Percentiles rank a stretch among this genome's conserved stretches.
Conservation (phyloP, 2,888 invertebrate genomes). For the Neocrepidodera transversa region DNA sequence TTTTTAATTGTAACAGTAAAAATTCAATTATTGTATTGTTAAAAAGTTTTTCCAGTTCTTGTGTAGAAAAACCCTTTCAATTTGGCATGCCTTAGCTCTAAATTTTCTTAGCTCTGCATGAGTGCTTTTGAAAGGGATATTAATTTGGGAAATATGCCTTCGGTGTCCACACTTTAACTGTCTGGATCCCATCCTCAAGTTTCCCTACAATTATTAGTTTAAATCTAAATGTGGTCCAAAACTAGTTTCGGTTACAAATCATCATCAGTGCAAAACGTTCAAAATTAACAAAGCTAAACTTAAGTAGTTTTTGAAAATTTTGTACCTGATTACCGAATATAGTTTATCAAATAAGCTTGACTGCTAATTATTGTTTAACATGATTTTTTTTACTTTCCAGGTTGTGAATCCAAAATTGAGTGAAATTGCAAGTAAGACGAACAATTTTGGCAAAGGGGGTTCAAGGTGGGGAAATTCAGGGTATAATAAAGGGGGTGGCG, state of each 20-base stretch:
- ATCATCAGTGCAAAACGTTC: no score
- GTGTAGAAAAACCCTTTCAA: no score
- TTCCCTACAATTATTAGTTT: slow-evolving; percentile 47
- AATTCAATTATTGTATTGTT: no score
- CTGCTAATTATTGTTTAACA: not conserved
- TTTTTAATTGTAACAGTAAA: no score
- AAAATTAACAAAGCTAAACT: no score
- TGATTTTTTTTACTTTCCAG: slow-evolving; percentile 58
- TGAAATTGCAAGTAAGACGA: slow-evolving; percentile 74
- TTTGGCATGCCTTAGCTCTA: slow-evolving; percentile 78
- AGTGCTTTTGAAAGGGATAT: slow-evolving; percentile 79
- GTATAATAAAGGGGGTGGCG: slow-evolving; percentile 51
- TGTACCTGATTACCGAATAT: no score
- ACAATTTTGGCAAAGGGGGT: slow-evolving; percentile 68
- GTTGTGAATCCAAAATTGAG: slow-evolving; percentile 84
- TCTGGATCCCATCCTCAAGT: slow-evolving; percentile 79
- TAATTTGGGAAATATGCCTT: slow-evolving; percentile 74
- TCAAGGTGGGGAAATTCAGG: slow-evolving; percentile 59
- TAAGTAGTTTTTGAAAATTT: no score
- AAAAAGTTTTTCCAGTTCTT: no score
- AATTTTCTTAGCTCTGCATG: slow-evolving; percentile 67
- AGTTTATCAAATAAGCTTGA: no score
- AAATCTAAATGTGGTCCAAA: not conserved
- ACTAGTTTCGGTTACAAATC: no score
- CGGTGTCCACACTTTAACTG: slow-evolving; percentile 75